Evolutionary conservation across 1,140 invertebrate genomes (phyloP).

Genomic region (Ridgeia piscesae): DNA sequence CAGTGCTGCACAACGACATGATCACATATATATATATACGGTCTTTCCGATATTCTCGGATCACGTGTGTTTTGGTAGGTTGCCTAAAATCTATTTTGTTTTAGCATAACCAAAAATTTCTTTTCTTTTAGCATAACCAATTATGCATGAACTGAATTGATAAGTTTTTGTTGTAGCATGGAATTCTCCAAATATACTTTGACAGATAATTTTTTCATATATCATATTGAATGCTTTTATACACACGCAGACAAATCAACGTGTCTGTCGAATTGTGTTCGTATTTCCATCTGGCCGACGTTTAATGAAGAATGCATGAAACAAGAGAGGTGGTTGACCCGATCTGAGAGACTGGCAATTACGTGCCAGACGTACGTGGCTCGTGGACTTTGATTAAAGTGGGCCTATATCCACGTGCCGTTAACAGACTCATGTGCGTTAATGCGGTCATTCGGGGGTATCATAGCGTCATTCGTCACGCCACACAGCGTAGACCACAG

Average conservation of each 20-base stretch:
- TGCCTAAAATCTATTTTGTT: background rate
- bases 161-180: no score
- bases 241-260: background rate
- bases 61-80: background rate
- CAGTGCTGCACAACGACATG: background rate
- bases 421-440: background rate
- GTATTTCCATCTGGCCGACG: background rate
- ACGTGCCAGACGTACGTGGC: background rate
- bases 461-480: background rate
- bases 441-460: background rate
- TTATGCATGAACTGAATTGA: no score
- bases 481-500: background rate
- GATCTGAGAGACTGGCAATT: background rate
- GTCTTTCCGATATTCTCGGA: background rate
- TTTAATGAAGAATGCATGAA: background rate
- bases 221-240: background rate
- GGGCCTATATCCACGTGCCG: background rate
- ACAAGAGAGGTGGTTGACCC: background rate
- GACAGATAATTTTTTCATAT: no score
- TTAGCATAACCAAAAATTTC: no score
- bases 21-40: background rate
- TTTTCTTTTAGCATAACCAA: no score
- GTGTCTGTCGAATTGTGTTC: background rate
- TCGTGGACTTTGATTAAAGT: background rate
- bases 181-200: no score